Evolutionary conservation across 2,797 vertebrate genomes (phyloP), one percentile per base, ranked within the genome.

Genomic region (Amniataba percoides): DNA sequence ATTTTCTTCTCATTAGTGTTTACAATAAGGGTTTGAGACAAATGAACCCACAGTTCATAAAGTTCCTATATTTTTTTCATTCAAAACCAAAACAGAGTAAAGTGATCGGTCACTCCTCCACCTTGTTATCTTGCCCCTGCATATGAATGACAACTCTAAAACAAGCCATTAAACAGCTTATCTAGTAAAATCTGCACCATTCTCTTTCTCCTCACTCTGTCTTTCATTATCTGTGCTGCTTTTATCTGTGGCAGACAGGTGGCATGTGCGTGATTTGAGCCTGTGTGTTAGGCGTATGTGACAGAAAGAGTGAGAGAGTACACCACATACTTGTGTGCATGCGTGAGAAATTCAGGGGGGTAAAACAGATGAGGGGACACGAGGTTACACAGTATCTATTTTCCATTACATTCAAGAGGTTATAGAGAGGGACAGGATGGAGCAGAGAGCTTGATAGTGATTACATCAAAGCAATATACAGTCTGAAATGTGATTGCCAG

Each of bases 291-390:
- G 34, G 7, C 0, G 1, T 52, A 43, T 72, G 78, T 68, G 53
- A 56, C 60, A 40, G 13, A 42, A 23, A 69, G 43, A 74, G 16
- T 60, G 23, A 59, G 31, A 53, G 52, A 40, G 11, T 3, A 31
- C 14, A 45, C 43, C 3, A 31, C 46, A 10, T 25, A 39, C 78
- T 70, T 71, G 11, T 36, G 34, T 36, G 34, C 7, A 42, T 63
- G 52, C 31, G 23, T 19, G 36, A 49, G 15, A 55, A 12, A 39
- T 62, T 57, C 1, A 78, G 82, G 87, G 86, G 91, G 89, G 87
- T 91, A 88, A 89, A 92, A 87, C 85, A 89, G 84, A 89, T 91
- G 86, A 89, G 74, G 57, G 84, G 77, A 86, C 87, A 90, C 59
- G 3, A 82, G 82, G 86, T 87, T 87, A 68, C 77, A 81, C 61